Percentiles rank a stretch among this genome's conserved stretches.
Evolutionary conservation across 2,888 invertebrate species (phyloP).

Genomic region (Drosophila nigricruria): DNA sequence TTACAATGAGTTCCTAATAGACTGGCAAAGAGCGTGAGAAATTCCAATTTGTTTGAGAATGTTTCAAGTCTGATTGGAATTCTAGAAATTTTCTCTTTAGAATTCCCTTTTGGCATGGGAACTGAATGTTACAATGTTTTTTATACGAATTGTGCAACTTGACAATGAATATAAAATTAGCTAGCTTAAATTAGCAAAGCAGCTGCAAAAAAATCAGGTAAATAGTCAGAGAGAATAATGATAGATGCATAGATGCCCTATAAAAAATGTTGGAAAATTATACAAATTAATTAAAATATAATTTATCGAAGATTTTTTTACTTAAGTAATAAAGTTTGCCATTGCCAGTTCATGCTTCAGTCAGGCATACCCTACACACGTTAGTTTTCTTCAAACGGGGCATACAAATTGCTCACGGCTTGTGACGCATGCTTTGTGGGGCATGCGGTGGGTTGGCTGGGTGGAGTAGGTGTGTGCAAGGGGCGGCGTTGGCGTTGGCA

Average conservation of each 20-base stretch:
- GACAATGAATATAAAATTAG: slow-evolving; percentile 56
- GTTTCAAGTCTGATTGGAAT: background rate
- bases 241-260: slow-evolving; percentile 7
- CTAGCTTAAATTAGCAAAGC: slow-evolving; percentile 32
- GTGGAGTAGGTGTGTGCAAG: slow-evolving; percentile 25
- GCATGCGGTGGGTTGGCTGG: slow-evolving; percentile 17
- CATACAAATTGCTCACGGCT: slow-evolving; percentile 42
- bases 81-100: background rate
- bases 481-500: slow-evolving; percentile 49
- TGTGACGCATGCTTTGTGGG: slow-evolving; percentile 35
- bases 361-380: background rate
- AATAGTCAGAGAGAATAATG: background rate
- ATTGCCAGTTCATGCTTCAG: background rate
- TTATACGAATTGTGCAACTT: slow-evolving; percentile 46
- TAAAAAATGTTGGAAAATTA: background rate
- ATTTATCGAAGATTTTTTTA: background rate
- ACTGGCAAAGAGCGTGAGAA: slow-evolving; percentile 28
- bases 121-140: slow-evolving; percentile 19
- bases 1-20: slow-evolving; percentile 13
- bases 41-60: slow-evolving; percentile 7
- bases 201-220: background rate
- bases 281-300: background rate
- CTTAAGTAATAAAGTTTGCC: background rate
- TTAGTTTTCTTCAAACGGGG: slow-evolving; percentile 16
- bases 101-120: slow-evolving; percentile 14